Base-by-base conservation (phyloP, 2,888 invertebrate species). In the Yponomeuta plumbellus region DNA sequence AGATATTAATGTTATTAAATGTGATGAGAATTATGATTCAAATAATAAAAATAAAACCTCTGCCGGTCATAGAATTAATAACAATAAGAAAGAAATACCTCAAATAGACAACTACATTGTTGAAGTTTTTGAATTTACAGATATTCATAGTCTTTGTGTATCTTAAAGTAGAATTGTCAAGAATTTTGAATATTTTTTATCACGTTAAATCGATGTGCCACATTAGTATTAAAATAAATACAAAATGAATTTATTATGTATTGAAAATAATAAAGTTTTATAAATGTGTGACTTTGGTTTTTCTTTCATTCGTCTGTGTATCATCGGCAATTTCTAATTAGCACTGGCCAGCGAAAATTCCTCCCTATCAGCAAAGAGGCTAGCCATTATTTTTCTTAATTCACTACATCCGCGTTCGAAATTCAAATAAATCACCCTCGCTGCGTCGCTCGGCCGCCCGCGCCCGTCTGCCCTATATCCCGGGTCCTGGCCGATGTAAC, bases 251-350 rank as follows among this genome's bases (percentile, higher is more conserved):
- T 86, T 88, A 86, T 86, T 85, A 78, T 59, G 17, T 26, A 26
- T 39, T n/a, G 20, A 34, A 34, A n/a, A 83, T 81, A 86, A 86
- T 86, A 87, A 85, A 87, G 86, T 89, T 89, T 89, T 89, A 89
- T 88, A 86, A 89, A 88, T 88, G 88, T 89, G 62, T 13, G 20
- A 39, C 34, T 34, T 34, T 34, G 34, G 26, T 26, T 26, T 34
- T 34, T 34, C 1, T 34, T 34, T 34, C 8, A 34, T 34, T 34
- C 3, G 6, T 34, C 34, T 34, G 34, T 34, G 34, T 8, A 34
- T 34, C 34, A 8, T 6, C 34, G 34, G 34, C 8, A 26, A 26
- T 26, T 26, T 26, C 26, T 26, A 26, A 26, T 26, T 6, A 34
- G 34, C 34, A 34, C 8, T 34, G 34, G 34, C 34, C 6, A 34